Percentiles rank a stretch among this genome's conserved stretches.
phyloP scores from a whole-genome alignment of 2,888 invertebrate species.

The Ernsta delagoae region DNA sequence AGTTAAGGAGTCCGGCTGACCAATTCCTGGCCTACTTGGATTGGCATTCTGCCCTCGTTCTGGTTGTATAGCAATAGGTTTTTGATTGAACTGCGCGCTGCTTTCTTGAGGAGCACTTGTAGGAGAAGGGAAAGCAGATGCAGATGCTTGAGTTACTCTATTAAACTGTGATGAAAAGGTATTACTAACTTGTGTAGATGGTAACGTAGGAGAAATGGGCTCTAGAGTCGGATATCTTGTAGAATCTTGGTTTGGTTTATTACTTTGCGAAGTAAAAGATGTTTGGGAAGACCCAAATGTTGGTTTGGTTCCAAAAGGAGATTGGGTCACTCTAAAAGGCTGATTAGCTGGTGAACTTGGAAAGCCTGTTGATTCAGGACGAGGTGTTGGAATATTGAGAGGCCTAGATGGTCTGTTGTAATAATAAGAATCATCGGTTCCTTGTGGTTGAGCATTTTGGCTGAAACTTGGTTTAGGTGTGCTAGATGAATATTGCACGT shows the following conservation, averaged over 20 bases:
- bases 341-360: constrained; percentile 53
- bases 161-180: constrained; percentile 36
- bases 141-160: constrained; percentile 62
- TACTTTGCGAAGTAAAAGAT: constrained; percentile 8
- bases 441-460: constrained; percentile 50
- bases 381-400: constrained; percentile 50
- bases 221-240: constrained; percentile 36
- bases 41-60: constrained; percentile 22
- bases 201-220: constrained; percentile 34
- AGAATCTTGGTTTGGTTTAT: constrained; percentile 1
- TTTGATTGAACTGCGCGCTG: not conserved
- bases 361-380: constrained; percentile 48
- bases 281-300: not conserved
- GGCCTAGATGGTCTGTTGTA: constrained; percentile 63
- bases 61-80: constrained; percentile 38
- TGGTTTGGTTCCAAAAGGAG: constrained; percentile 38
- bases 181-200: constrained; percentile 29
- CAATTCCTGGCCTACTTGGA: not conserved
- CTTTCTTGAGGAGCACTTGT: constrained; percentile 1
- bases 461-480: constrained; percentile 49
- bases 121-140: constrained; percentile 58
- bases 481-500: constrained; percentile 45
- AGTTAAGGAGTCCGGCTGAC: constrained; percentile 32
- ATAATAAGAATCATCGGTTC: constrained; percentile 58
- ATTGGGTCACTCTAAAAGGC: constrained; percentile 50